Percentiles rank a stretch among this genome's conserved stretches.
Conservation (phyloP, 64 coral and sea anemone species). For the Stichodactyla mertensii region DNA sequence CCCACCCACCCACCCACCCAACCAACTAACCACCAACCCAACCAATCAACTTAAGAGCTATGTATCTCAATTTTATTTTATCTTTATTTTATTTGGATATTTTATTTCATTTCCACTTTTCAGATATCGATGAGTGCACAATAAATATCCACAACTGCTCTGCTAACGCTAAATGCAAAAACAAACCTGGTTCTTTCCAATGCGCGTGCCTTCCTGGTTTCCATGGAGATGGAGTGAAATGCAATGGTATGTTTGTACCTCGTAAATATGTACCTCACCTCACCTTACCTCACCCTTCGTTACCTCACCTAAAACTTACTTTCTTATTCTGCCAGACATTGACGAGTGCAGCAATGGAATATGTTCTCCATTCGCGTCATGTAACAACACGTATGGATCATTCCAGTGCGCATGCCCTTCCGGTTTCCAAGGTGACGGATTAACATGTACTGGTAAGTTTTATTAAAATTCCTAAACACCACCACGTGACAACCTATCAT, state of each 20-base stretch:
- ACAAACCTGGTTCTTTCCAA: slow-evolving; percentile 5
- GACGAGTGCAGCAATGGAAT: neutral
- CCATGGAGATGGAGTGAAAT: neutral
- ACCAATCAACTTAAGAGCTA: too few species aligned
- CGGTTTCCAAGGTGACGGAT: neutral
- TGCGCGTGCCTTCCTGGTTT: slow-evolving; percentile 1
- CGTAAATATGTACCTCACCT: too few species aligned
- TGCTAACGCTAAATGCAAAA: neutral
- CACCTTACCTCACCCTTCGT: too few species aligned
- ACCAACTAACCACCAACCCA: too few species aligned
- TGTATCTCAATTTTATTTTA: too few species aligned
- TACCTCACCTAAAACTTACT: too few species aligned
- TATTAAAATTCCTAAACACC: too few species aligned
- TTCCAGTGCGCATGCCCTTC: neutral
- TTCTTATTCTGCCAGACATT: neutral
- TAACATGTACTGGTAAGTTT: neutral
- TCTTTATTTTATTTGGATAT: too few species aligned
- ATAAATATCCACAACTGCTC: neutral
- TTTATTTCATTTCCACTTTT: too few species aligned
- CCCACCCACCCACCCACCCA: too few species aligned
- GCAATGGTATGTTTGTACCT: neutral
- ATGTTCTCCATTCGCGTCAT: neutral
- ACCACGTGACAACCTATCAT: too few species aligned
- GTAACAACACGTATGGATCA: neutral
- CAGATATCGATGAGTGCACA: slow-evolving; percentile 1